Evolutionary conservation across 53 echinoderm and acorn worm genomes (phyloP).

Genomic region (Paelopatides confundens): DNA sequence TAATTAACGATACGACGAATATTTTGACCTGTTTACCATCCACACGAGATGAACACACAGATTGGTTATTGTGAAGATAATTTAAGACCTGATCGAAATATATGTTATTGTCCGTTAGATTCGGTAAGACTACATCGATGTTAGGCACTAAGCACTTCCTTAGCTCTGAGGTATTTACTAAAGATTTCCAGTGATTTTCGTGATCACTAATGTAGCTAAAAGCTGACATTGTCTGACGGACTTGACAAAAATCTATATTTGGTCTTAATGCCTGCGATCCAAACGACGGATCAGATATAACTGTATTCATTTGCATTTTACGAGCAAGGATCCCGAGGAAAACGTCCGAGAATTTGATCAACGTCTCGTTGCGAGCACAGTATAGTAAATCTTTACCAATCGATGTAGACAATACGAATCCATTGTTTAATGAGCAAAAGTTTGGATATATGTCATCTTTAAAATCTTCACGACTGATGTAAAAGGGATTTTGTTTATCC

Average conservation of each 20-base stretch:
- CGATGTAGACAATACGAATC: slow-evolving; percentile 7
- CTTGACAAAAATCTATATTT: neutral
- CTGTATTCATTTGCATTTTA: neutral
- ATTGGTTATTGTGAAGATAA: neutral
- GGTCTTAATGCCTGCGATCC: neutral
- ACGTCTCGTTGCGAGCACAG: slow-evolving; percentile 1
- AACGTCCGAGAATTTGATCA: neutral
- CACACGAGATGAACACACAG: neutral
- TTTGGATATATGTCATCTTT: neutral
- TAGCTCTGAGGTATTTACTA: neutral
- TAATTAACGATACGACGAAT: slow-evolving; percentile 60
- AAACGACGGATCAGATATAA: neutral
- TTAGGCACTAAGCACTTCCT: slow-evolving; percentile 26
- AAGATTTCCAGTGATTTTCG: neutral
- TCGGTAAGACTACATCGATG: slow-evolving; percentile 46
- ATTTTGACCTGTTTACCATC: neutral
- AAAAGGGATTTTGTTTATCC: slow-evolving; percentile 1
- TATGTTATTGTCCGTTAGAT: neutral
- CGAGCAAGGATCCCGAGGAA: neutral
- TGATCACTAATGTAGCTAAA: neutral
- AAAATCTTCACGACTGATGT: neutral
- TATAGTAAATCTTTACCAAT: neutral
- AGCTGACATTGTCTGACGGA: neutral
- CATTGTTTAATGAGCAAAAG: slow-evolving; percentile 7
- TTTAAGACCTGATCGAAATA: slow-evolving; percentile 33